A percentile compares a stretch with the other conserved stretches of the same genome.
phyloP scores from a whole-genome alignment of 2,113 vertebrate genomes.

The Sorex araneus region DNA sequence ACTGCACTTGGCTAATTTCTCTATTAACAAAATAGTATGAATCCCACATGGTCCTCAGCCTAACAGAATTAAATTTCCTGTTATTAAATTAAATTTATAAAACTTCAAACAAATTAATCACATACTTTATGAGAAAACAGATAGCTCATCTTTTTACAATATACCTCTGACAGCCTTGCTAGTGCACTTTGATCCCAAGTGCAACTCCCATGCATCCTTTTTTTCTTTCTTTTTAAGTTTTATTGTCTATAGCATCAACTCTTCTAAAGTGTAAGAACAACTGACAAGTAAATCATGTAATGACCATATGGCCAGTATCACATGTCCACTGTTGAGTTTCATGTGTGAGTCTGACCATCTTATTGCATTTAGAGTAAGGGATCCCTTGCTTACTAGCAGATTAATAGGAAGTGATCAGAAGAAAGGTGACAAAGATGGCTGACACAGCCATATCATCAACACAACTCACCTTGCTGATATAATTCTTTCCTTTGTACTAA shows the following conservation, averaged over 20 bases:
- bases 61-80: neutral
- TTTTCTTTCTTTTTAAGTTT: too few relatives aligned
- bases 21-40: neutral
- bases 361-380: neutral
- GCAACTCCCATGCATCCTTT: too few relatives aligned
- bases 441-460: neutral
- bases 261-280: neutral
- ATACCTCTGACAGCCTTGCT: neutral
- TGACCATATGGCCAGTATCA: too few relatives aligned
- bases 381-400: neutral
- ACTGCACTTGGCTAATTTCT: neutral
- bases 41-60: neutral
- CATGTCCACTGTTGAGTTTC: neutral
- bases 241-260: neutral
- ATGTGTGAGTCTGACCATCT: neutral
- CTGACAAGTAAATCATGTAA: neutral
- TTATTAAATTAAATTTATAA: neutral
- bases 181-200: neutral
- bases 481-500: slow-evolving; percentile 36
- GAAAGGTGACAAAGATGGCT: neutral
- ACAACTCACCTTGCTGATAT: slow-evolving; percentile 32
- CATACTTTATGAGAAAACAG: neutral
- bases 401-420: neutral
- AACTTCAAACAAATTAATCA: neutral
- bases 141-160: neutral